Conservation (phyloP, 2,888 invertebrate species). For the Ophonus ardosiacus region DNA sequence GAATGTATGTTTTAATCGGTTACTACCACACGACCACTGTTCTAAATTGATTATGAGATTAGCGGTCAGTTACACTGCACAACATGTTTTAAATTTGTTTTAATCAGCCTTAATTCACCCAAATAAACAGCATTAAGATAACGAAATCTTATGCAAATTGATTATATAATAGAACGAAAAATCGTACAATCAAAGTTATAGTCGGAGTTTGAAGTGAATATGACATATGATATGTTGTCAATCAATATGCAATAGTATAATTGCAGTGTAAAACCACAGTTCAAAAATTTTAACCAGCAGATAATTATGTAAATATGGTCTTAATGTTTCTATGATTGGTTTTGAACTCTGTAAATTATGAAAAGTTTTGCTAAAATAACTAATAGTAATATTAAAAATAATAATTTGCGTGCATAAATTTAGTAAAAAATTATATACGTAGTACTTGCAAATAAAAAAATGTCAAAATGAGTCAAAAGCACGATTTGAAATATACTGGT, state of each 20-base stretch:
- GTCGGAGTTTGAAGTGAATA: neutral
- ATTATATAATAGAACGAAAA: constrained; percentile 6
- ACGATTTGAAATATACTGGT: too few relatives aligned
- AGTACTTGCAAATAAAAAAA: too few relatives aligned
- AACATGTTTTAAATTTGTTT: constrained; percentile 30
- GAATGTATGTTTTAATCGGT: neutral
- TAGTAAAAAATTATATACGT: too few relatives aligned
- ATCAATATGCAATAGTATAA: neutral
- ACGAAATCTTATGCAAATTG: constrained; percentile 6
- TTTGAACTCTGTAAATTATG: neutral
- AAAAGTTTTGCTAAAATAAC: neutral
- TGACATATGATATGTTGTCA: neutral
- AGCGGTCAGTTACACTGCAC: constrained; percentile 37
- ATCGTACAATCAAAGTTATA: neutral
- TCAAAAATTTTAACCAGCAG: neutral
- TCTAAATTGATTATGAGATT: constrained; percentile 44
- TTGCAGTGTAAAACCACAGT: neutral
- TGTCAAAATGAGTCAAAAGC: too few relatives aligned
- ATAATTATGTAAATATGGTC: neutral
- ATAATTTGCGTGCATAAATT: neutral
- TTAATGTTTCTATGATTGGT: neutral
- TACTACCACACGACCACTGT: constrained; percentile 24
- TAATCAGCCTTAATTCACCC: constrained; percentile 32
- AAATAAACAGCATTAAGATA: constrained; percentile 38
- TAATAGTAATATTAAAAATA: neutral